These are phyloP conservation scores for Ceratothoa steindachneri DNA, from an alignment of 2,888 invertebrate species.

Conservation along the genomic window DNA sequence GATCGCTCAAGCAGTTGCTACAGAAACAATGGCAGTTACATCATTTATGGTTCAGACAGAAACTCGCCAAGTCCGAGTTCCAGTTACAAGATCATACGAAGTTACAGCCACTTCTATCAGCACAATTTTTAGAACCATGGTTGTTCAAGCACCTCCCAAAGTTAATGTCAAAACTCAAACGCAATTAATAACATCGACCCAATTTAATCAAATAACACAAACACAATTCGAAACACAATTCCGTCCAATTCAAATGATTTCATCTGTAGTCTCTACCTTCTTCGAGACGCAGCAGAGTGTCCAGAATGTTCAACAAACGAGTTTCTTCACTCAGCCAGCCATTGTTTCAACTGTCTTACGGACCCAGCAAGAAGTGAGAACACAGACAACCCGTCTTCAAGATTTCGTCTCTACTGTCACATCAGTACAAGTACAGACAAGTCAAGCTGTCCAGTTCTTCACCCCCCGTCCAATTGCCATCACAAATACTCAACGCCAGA, in stretches of 20 bases:
- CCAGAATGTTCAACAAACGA: conserved; percentile 20
- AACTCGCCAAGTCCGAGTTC: conserved; percentile 28
- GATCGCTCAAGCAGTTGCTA: conserved; percentile 31
- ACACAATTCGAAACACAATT: conserved; percentile 20
- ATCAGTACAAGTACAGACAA: conserved; percentile 26
- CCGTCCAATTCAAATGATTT: conserved; percentile 16
- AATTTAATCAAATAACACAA: conserved; percentile 26
- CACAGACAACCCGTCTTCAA: conserved; percentile 18
- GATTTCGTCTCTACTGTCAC: conserved; percentile 28
- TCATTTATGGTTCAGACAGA: conserved; percentile 36
- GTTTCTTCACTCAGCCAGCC: conserved; percentile 17
- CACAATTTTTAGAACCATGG: conserved; percentile 21
- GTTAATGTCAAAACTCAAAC: conserved; percentile 17
- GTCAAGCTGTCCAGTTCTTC: conserved; percentile 18
- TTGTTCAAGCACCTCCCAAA: conserved; percentile 26
- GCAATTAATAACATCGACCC: conserved; percentile 19
- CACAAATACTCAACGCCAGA: conserved; percentile 29
- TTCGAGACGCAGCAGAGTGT: conserved; percentile 8
- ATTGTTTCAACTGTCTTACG: conserved; percentile 7
- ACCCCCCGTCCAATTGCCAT: conserved; percentile 29
- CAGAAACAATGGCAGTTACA: conserved; percentile 35
- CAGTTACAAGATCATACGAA: conserved; percentile 37
- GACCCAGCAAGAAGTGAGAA: conserved; percentile 21
- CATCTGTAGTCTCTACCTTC: conserved; percentile 25
- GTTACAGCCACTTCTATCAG: conserved; percentile 26